phyloP scores from a whole-genome alignment of 2,113 vertebrate genomes.

The Phoxinus phoxinus region DNA sequence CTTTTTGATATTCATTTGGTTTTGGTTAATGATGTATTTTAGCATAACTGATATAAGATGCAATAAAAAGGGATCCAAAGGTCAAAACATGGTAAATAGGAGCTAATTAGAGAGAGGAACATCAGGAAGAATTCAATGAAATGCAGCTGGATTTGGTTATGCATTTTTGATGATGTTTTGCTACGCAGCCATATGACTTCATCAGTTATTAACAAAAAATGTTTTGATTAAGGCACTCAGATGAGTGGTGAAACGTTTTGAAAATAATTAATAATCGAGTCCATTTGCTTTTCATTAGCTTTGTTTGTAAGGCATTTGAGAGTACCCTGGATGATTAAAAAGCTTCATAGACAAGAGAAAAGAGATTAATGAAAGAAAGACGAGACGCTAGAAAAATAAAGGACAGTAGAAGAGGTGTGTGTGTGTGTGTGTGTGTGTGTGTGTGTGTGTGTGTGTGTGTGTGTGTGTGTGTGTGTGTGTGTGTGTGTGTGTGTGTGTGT shows the following conservation, averaged over 20 bases:
- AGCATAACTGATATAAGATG: not conserved
- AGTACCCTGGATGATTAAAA: constrained; percentile 2
- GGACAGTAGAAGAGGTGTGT: not conserved
- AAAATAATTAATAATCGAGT: constrained; percentile 27
- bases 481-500: not conserved
- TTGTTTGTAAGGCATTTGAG: not conserved
- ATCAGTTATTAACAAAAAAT: constrained; percentile 8
- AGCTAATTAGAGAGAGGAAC: not conserved
- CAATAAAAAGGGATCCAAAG: not conserved
- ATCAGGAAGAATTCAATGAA: not conserved
- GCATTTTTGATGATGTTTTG: not conserved
- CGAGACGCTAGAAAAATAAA: not conserved
- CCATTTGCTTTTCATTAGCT: constrained; percentile 6
- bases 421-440: not conserved
- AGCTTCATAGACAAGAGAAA: not conserved
- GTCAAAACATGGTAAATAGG: not conserved
- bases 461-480: not conserved
- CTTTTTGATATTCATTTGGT: not conserved
- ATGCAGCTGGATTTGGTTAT: not conserved
- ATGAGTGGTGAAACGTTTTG: not conserved
- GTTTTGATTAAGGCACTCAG: constrained; percentile 23
- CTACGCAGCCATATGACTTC: not conserved
- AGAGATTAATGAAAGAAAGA: not conserved
- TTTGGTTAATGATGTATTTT: not conserved
- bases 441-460: not conserved